Conservation (phyloP, 1,140 invertebrate species). For the Halictus rubicundus region DNA sequence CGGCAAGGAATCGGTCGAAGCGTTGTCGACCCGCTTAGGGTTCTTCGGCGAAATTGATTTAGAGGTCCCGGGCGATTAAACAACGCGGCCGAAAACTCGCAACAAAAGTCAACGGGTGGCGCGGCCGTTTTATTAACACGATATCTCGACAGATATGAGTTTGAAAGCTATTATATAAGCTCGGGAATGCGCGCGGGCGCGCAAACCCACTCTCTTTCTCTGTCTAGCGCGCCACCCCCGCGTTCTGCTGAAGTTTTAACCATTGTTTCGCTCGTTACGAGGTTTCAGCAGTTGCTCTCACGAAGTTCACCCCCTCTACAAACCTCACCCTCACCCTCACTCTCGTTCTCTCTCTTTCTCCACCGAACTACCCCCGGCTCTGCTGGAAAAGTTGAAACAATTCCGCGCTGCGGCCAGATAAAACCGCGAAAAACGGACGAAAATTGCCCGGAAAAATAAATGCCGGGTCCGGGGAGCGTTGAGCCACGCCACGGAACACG, state of each 20-base stretch:
- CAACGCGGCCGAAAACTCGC: conserved; percentile 2
- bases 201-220: too few species aligned
- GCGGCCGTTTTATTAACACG: conserved; percentile 20
- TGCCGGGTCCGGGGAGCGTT: not conserved
- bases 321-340: too few species aligned
- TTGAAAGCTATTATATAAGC: conserved; percentile 25
- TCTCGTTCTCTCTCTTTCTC: too few species aligned
- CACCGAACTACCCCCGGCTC: not conserved
- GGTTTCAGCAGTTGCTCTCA: conserved; percentile 19
- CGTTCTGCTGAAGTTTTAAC: conserved; percentile 9
- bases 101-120: conserved; percentile 15
- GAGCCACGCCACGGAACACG: not conserved
- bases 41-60: conserved; percentile 12
- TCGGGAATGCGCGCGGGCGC: not conserved
- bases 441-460: conserved; percentile 22
- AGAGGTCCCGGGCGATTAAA: not conserved
- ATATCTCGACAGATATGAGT: conserved; percentile 24
- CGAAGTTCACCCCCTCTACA: not conserved
- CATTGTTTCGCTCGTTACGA: conserved; percentile 32
- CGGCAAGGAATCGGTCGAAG: not conserved
- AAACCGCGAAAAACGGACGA: conserved; percentile 22
- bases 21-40: too few species aligned
- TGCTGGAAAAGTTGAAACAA: conserved; percentile 23
- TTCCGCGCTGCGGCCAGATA: conserved; percentile 11
- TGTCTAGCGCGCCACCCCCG: not conserved